Evolutionary conservation across 2,113 vertebrate genomes (phyloP), one percentile per base, ranked within the genome.

Genomic region (Charadrius vociferus): DNA sequence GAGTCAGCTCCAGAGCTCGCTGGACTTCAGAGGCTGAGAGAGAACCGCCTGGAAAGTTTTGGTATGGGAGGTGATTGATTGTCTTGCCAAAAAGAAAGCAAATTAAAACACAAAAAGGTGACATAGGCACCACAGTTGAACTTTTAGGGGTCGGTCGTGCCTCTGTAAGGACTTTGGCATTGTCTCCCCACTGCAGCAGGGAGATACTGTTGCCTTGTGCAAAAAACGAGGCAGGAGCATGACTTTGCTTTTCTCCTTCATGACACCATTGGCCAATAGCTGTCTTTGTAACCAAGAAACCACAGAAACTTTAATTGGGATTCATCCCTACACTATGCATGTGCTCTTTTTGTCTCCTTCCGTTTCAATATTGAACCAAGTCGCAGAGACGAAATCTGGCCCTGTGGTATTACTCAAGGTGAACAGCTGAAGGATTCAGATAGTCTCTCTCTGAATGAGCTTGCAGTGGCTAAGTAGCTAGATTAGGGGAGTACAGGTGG

Each of bases 351-450:
- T 80, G 58, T 89, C 81, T 94, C 74, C 45, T 67, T 83, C 27
- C 11, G 0, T 95, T 95, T 91, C 70, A 88, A 72, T 85, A 93
- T 56, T 85, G 70, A 95, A 89, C 27, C 49, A 87, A 89, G 86
- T 52, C 77, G 63, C 83, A 91, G 80, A 91, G 83, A 80, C 3
- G 2, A 91, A 91, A 82, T 89, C 83, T 89, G 91, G 73, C 83
- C 91, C 91, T 56, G 22, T 77, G 91, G 78, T 79, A 45, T 93
- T 83, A 84, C 47, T 89, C 53, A 95, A 96, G 94, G 86, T 91
- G 91, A 95, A 89, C 94, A 97, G 96, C 94, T 97, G 97, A 93
- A 96, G 58, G 61, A 82, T 80, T 87, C 94, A 93, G 91, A 95
- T 95, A 96, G 95, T 61, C 61, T 32, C 77, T 90, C 59, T 79